phyloP scores from a whole-genome alignment of 2,797 vertebrate genomes.

The Nannoperca obscura region DNA sequence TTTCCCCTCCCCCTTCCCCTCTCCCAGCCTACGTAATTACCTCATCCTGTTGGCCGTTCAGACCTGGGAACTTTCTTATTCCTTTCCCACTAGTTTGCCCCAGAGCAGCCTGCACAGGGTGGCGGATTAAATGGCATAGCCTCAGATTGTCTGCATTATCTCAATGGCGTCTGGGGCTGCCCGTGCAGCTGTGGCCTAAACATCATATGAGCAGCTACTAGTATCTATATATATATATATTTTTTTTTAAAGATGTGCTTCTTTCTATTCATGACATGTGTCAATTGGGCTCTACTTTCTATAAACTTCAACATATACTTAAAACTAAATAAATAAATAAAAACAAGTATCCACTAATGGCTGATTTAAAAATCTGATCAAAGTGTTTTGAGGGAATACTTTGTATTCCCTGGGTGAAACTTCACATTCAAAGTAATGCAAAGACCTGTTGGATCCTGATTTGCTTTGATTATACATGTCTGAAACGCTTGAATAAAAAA shows the following conservation, averaged over 20 bases:
- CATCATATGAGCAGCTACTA: not conserved
- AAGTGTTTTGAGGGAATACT: not conserved
- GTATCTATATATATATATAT: no score
- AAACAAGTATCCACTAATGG: not conserved
- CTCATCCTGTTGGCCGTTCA: slow-evolving; percentile 81
- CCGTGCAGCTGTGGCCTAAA: slow-evolving; percentile 20
- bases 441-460: slow-evolving; percentile 46
- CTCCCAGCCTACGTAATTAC: slow-evolving; percentile 81
- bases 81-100: slow-evolving; percentile 60
- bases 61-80: slow-evolving; percentile 75
- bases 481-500: not conserved
- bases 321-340: not conserved
- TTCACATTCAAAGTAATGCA: slow-evolving; percentile 9
- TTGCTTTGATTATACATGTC: slow-evolving; percentile 55
- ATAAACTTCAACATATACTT: not conserved
- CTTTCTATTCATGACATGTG: not conserved
- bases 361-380: not conserved
- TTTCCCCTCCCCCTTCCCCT: slow-evolving; percentile 80
- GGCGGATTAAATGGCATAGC: slow-evolving; percentile 1
- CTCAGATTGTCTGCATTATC: not conserved
- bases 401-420: not conserved
- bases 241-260: not conserved
- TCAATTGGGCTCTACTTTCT: not conserved
- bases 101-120: not conserved
- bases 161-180: slow-evolving; percentile 8